These are phyloP conservation scores for Hyposmocoma kahamanoa DNA, from an alignment of 1,140 invertebrate species.

Conservation along the genomic window DNA sequence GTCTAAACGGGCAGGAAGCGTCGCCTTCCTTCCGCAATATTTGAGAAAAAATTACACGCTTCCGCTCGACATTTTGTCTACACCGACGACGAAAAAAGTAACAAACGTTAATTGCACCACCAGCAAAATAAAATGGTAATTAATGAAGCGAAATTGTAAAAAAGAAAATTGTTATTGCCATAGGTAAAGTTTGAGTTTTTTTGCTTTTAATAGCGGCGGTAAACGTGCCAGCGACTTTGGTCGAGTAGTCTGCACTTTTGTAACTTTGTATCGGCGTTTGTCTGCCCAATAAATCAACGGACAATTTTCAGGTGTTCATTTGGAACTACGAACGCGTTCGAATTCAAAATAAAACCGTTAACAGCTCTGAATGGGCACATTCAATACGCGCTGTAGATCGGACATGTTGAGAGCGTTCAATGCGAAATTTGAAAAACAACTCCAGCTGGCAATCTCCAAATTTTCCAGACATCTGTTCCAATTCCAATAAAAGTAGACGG, in stretches of 20 bases:
- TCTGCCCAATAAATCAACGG: too few species aligned
- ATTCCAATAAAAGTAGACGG: slow-evolving; percentile 58
- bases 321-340: too few species aligned
- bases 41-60: slow-evolving; percentile 65
- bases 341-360: too few species aligned
- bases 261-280: too few species aligned
- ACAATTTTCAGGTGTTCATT: too few species aligned
- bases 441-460: slow-evolving; percentile 24
- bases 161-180: slow-evolving; percentile 29
- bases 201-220: neutral
- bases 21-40: slow-evolving; percentile 65
- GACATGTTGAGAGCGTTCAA: too few species aligned
- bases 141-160: slow-evolving; percentile 39
- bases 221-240: neutral
- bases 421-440: slow-evolving; percentile 20
- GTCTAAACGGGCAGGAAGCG: slow-evolving; percentile 59
- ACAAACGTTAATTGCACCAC: slow-evolving; percentile 52
- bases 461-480: slow-evolving; percentile 54
- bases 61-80: slow-evolving; percentile 50
- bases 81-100: slow-evolving; percentile 33
- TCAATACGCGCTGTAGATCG: too few species aligned
- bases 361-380: too few species aligned
- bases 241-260: slow-evolving; percentile 1
- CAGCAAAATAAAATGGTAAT: slow-evolving; percentile 39
- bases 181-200: slow-evolving; percentile 10